Conservation (phyloP, 2,797 vertebrate species). For the Oreonectes daqikongensis region DNA sequence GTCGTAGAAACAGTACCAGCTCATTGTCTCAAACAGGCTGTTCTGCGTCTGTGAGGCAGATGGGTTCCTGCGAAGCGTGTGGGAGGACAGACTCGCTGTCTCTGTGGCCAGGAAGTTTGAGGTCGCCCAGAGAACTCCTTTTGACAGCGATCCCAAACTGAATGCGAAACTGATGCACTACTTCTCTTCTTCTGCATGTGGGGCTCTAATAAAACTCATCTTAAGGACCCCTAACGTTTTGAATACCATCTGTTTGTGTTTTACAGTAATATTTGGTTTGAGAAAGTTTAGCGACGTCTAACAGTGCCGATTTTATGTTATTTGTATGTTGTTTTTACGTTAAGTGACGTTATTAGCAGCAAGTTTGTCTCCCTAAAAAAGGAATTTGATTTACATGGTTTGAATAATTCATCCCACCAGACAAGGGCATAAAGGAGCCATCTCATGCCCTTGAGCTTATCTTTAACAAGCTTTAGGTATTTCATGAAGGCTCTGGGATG, state of each 20-base stretch:
- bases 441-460: not conserved
- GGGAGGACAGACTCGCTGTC: constrained; percentile 64
- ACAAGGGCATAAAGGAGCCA: not conserved
- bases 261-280: constrained; percentile 1
- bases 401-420: constrained; percentile 3
- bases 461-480: constrained; percentile 20
- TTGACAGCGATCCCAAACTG: constrained; percentile 64
- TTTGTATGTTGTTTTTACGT: no score
- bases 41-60: constrained; percentile 68
- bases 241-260: constrained; percentile 32
- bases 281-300: not conserved
- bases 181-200: constrained; percentile 30
- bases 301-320: constrained; percentile 13
- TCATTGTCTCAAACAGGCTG: constrained; percentile 65
- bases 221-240: constrained; percentile 36
- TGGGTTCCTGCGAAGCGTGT: constrained; percentile 66
- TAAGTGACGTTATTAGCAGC: constrained; percentile 15
- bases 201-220: constrained; percentile 32
- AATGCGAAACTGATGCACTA: constrained; percentile 49
- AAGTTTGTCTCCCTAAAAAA: constrained; percentile 2
- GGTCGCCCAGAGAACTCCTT: constrained; percentile 63
- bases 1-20: constrained; percentile 54
- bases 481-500: constrained; percentile 1
- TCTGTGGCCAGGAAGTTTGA: constrained; percentile 67
- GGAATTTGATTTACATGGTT: not conserved